Conservation (phyloP, 1,140 invertebrate species). For the Cherax destructor region DNA sequence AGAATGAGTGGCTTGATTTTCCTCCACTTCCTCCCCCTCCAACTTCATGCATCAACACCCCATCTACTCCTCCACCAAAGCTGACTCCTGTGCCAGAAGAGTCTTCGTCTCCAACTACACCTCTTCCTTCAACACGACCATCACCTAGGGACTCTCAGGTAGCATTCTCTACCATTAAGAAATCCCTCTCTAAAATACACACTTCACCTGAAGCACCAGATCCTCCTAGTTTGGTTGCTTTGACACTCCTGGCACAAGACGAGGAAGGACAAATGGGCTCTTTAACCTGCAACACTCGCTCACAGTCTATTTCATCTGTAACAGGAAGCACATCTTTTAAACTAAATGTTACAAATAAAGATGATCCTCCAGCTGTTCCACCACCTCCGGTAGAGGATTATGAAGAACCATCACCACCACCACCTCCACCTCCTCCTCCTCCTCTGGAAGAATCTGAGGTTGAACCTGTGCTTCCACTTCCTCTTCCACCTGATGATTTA, state of each 20-base stretch:
- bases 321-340: not conserved
- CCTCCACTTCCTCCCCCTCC: constrained; percentile 55
- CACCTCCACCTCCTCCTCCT: constrained; percentile 57
- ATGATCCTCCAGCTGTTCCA: constrained; percentile 51
- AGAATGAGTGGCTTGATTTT: constrained; percentile 29
- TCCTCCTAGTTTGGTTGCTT: not conserved
- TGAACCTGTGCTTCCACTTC: constrained; percentile 18
- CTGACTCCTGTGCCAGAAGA: constrained; percentile 71
- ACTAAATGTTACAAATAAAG: not conserved
- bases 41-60: constrained; percentile 26
- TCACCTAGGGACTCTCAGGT: not conserved
- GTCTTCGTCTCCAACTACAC: constrained; percentile 28
- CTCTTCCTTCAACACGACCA: not conserved
- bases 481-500: constrained; percentile 5
- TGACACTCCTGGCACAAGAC: not conserved
- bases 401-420: constrained; percentile 8
- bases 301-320: not conserved
- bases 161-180: not conserved
- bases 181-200: not conserved
- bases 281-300: not conserved
- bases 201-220: not conserved
- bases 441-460: constrained; percentile 17
- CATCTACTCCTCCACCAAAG: constrained; percentile 45
- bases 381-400: constrained; percentile 51
- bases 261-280: not conserved